These are phyloP conservation scores for Temnothorax longispinosus DNA, from an alignment of 1,140 invertebrate genomes.

Conservation along the genomic window DNA sequence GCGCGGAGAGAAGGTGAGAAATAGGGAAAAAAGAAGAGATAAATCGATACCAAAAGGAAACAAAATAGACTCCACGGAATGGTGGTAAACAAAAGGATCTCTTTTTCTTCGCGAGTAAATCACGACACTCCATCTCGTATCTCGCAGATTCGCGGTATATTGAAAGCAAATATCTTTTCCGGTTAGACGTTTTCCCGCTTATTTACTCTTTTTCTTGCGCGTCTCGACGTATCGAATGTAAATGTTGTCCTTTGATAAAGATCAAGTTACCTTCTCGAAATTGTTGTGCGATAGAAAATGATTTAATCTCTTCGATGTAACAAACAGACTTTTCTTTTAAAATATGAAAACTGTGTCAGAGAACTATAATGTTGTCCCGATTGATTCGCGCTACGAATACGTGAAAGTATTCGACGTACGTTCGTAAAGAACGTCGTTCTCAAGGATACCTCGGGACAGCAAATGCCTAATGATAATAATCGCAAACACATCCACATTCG, in stretches of 20 bases:
- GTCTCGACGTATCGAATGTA: conserved; percentile 8
- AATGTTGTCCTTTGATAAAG: conserved; percentile 33
- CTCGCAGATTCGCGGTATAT: conserved; percentile 34
- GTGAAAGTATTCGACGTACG: conserved; percentile 13
- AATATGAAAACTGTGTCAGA: neutral
- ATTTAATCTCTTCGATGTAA: neutral
- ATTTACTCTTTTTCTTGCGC: conserved; percentile 19
- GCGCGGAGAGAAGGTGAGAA: neutral
- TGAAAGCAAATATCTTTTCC: conserved; percentile 34
- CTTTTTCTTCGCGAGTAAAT: conserved; percentile 2
- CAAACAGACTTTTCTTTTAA: neutral
- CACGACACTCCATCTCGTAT: neutral
- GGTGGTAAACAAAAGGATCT: conserved; percentile 21
- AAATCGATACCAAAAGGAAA: conserved; percentile 11
- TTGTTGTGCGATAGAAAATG: neutral
- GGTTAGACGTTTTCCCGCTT: conserved; percentile 6
- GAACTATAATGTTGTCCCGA: neutral
- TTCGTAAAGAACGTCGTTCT: neutral
- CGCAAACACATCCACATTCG: neutral
- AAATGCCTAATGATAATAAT: conserved; percentile 39
- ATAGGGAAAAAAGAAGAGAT: neutral
- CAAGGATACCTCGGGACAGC: conserved; percentile 6
- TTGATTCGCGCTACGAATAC: neutral
- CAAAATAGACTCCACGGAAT: conserved; percentile 11
- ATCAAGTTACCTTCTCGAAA: conserved; percentile 13